Evolutionary conservation across 1,140 invertebrate species (phyloP).

Genomic region (Saxidomus purpurata): DNA sequence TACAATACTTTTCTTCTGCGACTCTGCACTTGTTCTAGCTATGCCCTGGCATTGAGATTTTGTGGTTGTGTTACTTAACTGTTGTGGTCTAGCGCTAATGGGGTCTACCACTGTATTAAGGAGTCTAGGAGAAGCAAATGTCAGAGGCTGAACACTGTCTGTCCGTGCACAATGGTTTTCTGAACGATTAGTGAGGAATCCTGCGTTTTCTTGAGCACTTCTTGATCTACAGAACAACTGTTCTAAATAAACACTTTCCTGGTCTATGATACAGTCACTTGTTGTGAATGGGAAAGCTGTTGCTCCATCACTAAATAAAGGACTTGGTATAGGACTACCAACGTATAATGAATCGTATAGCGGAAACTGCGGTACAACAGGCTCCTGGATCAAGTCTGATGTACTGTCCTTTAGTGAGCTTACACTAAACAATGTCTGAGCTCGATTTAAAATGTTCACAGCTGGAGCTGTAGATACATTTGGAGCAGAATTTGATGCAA

Average conservation of each 20-base stretch:
- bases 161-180: conserved; percentile 12
- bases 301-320: conserved; percentile 38
- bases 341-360: conserved; percentile 17
- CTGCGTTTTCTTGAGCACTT: conserved; percentile 13
- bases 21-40: not conserved
- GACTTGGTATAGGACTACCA: conserved; percentile 37
- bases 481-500: not conserved
- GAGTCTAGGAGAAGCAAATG: not conserved
- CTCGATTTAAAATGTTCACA: conserved; percentile 24
- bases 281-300: conserved; percentile 48
- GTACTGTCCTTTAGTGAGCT: conserved; percentile 28
- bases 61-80: not conserved
- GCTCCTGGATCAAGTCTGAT: conserved; percentile 3
- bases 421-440: conserved; percentile 51
- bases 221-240: conserved; percentile 3
- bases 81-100: not conserved
- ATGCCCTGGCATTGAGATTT: not conserved
- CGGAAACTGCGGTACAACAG: conserved; percentile 11
- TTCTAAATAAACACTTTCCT: conserved; percentile 6
- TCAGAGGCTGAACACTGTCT: not conserved
- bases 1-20: not conserved
- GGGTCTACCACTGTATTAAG: not conserved
- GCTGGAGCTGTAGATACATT: not conserved
- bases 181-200: not conserved
- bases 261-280: conserved; percentile 21